Evolutionary conservation across 2,113 vertebrate genomes (phyloP), one percentile per base, ranked within the genome.

Genomic region (Pimephales promelas): DNA sequence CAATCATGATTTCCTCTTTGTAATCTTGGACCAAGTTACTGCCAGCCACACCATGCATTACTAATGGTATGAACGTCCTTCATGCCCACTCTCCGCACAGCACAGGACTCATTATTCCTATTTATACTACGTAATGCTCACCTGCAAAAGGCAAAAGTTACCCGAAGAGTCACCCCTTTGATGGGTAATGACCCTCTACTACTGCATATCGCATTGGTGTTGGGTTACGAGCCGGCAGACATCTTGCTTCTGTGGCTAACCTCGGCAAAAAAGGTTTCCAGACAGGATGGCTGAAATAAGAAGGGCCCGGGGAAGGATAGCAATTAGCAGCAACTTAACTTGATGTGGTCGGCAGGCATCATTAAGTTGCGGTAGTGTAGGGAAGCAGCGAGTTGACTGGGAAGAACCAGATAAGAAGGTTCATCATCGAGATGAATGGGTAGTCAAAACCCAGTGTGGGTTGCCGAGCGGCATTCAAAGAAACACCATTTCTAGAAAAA

Each of bases 341-440:
- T 88, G 90, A 88, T 92, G 93, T 92, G 92, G 91, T 91, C 87
- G 82, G 36, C 70, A 83, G 81, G 87, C 88, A 86, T 79, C 84
- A 88, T 91, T 88, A 90, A 86, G 85, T 87, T 92, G 92, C 31
- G 91, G 92, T 84, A 84, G 78, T 52, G 89, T 88, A 89, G 86
- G 90, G 89, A 92, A 92, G 88, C 87, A 84, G 87, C 26, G 80
- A 90, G 89, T 89, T 87, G 89, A 90, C 86, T 82, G 77, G 87
- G 88, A 87, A 85, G 66, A 86, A 84, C 56, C 87, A 92, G 91
- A 93, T 92, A 92, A 91, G 90, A 89, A 91, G 89, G 88, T 87
- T 87, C 82, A 90, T 91, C 85, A 73, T 90, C 79, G 90, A 91
- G 90, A 94, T 90, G 85, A 92, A 92, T 90, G 86, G 86, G 86